Base-by-base conservation (phyloP, 2,888 invertebrate genomes). In the Caenorhabditis macrosperma region DNA sequence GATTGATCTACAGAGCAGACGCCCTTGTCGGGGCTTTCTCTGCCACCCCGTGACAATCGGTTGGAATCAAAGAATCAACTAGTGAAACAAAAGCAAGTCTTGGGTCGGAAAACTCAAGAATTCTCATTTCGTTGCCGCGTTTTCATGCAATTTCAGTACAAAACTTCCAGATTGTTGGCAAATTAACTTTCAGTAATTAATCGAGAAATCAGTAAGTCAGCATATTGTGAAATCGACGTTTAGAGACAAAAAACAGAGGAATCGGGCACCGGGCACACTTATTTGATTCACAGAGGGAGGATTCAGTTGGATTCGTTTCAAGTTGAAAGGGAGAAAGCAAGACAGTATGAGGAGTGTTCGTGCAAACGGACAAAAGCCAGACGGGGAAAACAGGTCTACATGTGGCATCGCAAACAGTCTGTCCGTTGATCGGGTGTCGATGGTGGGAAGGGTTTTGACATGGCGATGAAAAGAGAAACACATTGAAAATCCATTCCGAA, bases 81-180 rank as follows among this genome's bases (percentile, higher is more conserved):
- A 74, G 57, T 64, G 59, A 71, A 77, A 77, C 77, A 77, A 69
- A 77, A 77, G 77, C 77, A 75, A 67, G 57, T 75, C 66, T 67
- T 75, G 67, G 75, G 67, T 60, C 52, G 67, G 20, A 55, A 28
- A 75, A 75, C 75, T 75, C 75, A 75, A 75, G 75, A 67, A 61
- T 60, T 28, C 59, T 61, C 33, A 50, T 46, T n/a, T 50, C 57
- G 59, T 64, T 74, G 57, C 74, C 59, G 64, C 64, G 48, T 57
- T 57, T 61, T 12, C 71, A 71, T 72, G 72, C 72, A 61, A 30
- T 61, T 50, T 50, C 17, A 41, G 26, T 54, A 57, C 44, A 15
- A 55, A 22, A 60, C 26, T 12, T 12, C 12, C 17, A 15, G 2
- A 28, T 55, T 50, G 12, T 50, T 22, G 48, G 22, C 20, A 48